phyloP scores from a whole-genome alignment of 2,888 invertebrate genomes.

The Helicoverpa assulta region DNA sequence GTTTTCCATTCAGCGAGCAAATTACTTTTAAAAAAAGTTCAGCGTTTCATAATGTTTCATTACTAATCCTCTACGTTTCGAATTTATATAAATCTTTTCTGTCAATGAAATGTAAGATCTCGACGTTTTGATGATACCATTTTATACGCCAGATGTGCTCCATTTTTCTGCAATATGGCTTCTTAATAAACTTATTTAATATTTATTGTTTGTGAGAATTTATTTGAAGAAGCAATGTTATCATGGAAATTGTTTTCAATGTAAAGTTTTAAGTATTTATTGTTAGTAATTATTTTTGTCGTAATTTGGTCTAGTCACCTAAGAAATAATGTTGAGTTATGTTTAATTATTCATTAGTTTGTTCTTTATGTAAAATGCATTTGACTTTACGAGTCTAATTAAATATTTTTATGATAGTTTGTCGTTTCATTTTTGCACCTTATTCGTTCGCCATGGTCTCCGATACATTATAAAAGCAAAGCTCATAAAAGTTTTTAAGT shows the following conservation, averaged over 20 bases:
- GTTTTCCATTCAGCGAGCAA: neutral
- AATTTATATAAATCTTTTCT: constrained; percentile 1
- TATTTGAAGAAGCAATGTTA: constrained; percentile 10
- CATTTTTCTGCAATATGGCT: neutral
- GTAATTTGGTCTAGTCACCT: constrained; percentile 41
- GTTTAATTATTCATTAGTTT: constrained; percentile 37
- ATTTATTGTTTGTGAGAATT: neutral
- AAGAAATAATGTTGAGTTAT: constrained; percentile 30
- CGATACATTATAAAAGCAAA: too few species aligned
- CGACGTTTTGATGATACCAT: neutral
- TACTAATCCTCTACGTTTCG: constrained; percentile 1
- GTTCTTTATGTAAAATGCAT: constrained; percentile 11
- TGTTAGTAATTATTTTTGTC: constrained; percentile 31
- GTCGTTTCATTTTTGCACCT: constrained; percentile 2
- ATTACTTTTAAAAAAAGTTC: constrained; percentile 1
- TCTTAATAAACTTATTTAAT: neutral
- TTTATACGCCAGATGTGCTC: neutral
- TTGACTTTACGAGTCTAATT: constrained; percentile 12
- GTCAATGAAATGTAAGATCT: neutral
- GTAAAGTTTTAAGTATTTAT: constrained; percentile 16
- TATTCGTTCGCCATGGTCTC: neutral
- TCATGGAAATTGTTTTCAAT: constrained; percentile 18
- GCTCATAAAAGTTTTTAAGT: too few species aligned
- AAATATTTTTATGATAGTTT: constrained; percentile 1
- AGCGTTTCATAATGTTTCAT: neutral